A percentile compares a stretch with the other conserved stretches of the same genome.
phyloP scores from a whole-genome alignment of 37 sponge, comb jelly and placozoan genomes.

The Bolinopsis microptera region DNA sequence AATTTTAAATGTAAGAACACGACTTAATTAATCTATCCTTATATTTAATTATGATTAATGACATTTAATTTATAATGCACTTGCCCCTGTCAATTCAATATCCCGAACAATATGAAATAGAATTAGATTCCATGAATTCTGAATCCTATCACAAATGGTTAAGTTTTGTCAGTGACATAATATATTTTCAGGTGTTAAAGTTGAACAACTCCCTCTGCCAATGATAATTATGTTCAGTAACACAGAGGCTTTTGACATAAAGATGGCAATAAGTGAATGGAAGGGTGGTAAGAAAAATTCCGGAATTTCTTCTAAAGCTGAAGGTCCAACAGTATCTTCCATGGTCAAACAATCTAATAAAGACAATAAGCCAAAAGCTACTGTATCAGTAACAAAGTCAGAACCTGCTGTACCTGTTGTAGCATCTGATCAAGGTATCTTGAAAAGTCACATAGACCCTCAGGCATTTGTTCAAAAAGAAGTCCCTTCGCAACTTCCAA shows the following conservation, averaged over 20 bases:
- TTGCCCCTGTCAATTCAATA: too few species aligned
- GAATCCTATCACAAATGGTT: too few species aligned
- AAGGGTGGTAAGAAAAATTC: not conserved
- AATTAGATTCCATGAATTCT: too few species aligned
- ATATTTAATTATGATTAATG: too few species aligned
- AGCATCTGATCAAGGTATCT: too few species aligned
- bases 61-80: too few species aligned
- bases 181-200: constrained; percentile 33
- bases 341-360: not conserved
- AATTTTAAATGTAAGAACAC: too few species aligned
- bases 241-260: not conserved
- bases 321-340: not conserved
- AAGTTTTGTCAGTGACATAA: too few species aligned
- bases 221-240: not conserved
- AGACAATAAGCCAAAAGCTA: not conserved
- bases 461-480: not conserved
- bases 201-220: not conserved
- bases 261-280: not conserved
- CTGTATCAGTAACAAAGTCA: not conserved
- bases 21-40: too few species aligned
- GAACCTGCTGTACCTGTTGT: not conserved
- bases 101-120: too few species aligned
- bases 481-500: not conserved
- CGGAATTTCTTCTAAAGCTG: not conserved
- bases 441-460: not conserved